Evolutionary conservation across 1,140 invertebrate species (phyloP), one percentile per base, ranked within the genome.

Genomic region (Medauroidea extradentata): DNA sequence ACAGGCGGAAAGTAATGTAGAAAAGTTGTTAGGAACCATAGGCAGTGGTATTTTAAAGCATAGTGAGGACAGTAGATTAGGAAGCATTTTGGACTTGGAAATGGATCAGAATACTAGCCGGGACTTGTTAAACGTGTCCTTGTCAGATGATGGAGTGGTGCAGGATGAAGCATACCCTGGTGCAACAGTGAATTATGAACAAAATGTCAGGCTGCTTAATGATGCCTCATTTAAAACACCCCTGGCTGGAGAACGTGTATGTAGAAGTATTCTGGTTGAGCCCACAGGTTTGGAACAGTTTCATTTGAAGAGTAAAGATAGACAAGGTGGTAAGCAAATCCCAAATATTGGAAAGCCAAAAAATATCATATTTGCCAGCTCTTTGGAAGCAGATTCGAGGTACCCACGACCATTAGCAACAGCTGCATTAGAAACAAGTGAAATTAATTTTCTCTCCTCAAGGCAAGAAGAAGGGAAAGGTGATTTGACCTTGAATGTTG

Each of bases 91-190:
- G 0, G 73, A 73, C 7, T 9, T 57, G 8, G 67, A 75, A 39
- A 64, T 67, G 1, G 69, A 74, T 11, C 69, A 73, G 46, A 74
- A 75, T 38, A 75, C 71, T 0, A 75, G 71, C 25, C 70, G 67
- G 3, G 73, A 74, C 66, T 41, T 71, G 9, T 39, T 75, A 23
- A 73, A 75, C 46, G 67, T 69, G 19, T 67, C 66, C 0, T 50
- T 72, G 1, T 74, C 70, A 0, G 67, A 72, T 2, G 71, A 76
- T 24, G 67, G 59, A 0, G 11, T 50, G 23, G 18, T 59, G 0
- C 46, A 59, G 18, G 49, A 59, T 3, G 53, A 54, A 19, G 16
- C 25, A 5, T 14, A 9, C 25, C 13, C n/a, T 41, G 11, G n/a
- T 46, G 5, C 9, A 46, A 5, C 18, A 21, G 44, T 46, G 44